phyloP scores from a whole-genome alignment of 1,140 invertebrate genomes.

The Choristoneura fumiferana region DNA sequence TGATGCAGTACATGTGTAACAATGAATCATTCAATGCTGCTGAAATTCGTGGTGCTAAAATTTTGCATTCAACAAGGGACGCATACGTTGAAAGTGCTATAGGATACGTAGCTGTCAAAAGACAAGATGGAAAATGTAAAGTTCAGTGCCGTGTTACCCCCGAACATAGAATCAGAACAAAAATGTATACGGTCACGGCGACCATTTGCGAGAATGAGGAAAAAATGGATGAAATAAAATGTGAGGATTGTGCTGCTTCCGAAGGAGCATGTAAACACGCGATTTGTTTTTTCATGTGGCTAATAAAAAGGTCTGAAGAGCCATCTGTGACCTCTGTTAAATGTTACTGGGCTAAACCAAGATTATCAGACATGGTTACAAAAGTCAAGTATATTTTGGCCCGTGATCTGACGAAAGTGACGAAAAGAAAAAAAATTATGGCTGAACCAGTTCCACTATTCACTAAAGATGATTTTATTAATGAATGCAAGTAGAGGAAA shows the following conservation, averaged over 20 bases:
- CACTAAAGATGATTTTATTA: too few species aligned
- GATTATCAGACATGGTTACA: constrained; percentile 28
- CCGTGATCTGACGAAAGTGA: too few species aligned
- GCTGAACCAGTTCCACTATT: too few species aligned
- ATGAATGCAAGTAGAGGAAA: too few species aligned
- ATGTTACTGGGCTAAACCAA: constrained; percentile 46
- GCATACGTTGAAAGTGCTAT: constrained; percentile 8
- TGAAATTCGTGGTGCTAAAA: constrained; percentile 1
- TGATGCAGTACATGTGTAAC: too few species aligned
- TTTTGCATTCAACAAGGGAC: neutral
- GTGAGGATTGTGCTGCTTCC: neutral
- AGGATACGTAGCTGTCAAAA: constrained; percentile 11
- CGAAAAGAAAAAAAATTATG: too few species aligned
- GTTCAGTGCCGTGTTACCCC: neutral
- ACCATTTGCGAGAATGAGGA: neutral
- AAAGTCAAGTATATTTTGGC: too few species aligned
- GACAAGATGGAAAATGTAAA: neutral
- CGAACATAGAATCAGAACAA: neutral
- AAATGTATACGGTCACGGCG: neutral
- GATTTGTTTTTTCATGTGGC: constrained; percentile 42
- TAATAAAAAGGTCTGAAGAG: constrained; percentile 41
- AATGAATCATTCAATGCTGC: neutral
- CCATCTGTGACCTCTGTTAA: constrained; percentile 33
- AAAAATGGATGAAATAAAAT: neutral
- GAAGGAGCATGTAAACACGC: constrained; percentile 47